phyloP scores from a whole-genome alignment of 2,888 invertebrate genomes.

The Mythimna impura region DNA sequence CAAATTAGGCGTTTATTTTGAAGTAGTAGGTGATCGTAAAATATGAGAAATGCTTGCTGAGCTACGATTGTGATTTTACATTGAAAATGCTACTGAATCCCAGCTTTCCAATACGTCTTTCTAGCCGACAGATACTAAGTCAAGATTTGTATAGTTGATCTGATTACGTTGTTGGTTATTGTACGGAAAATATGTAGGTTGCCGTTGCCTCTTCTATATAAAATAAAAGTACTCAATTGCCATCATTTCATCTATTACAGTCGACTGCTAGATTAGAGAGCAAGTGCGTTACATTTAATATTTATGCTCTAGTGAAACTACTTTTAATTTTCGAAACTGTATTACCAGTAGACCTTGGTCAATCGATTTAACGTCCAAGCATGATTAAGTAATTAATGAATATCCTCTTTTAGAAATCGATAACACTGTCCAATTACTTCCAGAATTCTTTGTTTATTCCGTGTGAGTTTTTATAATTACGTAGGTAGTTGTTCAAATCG shows the following conservation, averaged over 20 bases:
- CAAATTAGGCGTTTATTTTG: slow-evolving; percentile 10
- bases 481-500: background rate
- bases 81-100: background rate
- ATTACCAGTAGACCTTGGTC: slow-evolving; percentile 44
- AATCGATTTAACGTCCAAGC: slow-evolving; percentile 48
- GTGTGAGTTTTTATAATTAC: background rate
- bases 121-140: background rate
- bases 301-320: slow-evolving; percentile 11
- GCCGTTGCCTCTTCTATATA: background rate
- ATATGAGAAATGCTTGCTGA: background rate
- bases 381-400: slow-evolving; percentile 46
- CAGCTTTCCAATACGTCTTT: background rate
- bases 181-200: background rate
- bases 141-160: slow-evolving; percentile 1
- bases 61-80: background rate
- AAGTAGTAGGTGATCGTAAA: slow-evolving; percentile 5
- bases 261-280: background rate
- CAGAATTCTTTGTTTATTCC: background rate
- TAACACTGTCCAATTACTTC: slow-evolving; percentile 28
- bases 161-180: background rate
- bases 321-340: slow-evolving; percentile 25
- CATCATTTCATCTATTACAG: background rate
- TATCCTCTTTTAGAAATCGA: slow-evolving; percentile 54
- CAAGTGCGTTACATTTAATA: slow-evolving; percentile 1
- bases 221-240: background rate